These are phyloP conservation scores for Nephrotoma flavescens DNA, from an alignment of 2,888 invertebrate genomes.

Conservation along the genomic window DNA sequence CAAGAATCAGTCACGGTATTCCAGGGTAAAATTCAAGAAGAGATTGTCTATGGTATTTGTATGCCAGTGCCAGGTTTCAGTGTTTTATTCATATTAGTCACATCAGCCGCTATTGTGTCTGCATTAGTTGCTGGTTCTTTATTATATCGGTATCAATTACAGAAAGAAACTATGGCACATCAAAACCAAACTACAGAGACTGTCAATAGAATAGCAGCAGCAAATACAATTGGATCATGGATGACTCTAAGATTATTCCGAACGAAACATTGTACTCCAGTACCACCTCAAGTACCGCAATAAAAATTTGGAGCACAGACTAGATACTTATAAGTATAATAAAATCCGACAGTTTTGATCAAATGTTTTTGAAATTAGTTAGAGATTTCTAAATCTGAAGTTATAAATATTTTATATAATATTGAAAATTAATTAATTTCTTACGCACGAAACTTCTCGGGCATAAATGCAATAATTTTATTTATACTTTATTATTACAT, in stretches of 20 bases:
- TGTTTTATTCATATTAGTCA: constrained; percentile 72
- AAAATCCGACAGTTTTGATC: neutral
- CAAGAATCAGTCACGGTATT: constrained; percentile 75
- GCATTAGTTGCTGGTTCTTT: constrained; percentile 73
- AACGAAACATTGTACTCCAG: constrained; percentile 24
- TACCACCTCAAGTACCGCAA: constrained; percentile 1
- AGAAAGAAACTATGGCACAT: constrained; percentile 47
- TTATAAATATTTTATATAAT: neutral
- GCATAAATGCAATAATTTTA: constrained; percentile 18
- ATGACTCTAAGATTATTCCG: constrained; percentile 53
- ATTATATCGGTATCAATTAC: constrained; percentile 61
- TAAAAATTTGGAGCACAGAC: neutral
- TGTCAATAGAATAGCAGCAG: constrained; percentile 18
- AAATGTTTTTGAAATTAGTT: neutral
- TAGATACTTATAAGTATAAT: neutral
- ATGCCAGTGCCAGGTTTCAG: constrained; percentile 83
- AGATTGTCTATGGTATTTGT: constrained; percentile 83
- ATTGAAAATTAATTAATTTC: neutral
- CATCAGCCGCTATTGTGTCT: constrained; percentile 74
- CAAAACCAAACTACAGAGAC: constrained; percentile 39
- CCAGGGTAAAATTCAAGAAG: constrained; percentile 74
- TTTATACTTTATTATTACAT: neutral
- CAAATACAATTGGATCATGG: constrained; percentile 57
- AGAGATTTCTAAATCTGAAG: neutral
- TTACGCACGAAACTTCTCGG: constrained; percentile 12